phyloP scores from a whole-genome alignment of 2,797 vertebrate species.

The Loris lydekkerianus region DNA sequence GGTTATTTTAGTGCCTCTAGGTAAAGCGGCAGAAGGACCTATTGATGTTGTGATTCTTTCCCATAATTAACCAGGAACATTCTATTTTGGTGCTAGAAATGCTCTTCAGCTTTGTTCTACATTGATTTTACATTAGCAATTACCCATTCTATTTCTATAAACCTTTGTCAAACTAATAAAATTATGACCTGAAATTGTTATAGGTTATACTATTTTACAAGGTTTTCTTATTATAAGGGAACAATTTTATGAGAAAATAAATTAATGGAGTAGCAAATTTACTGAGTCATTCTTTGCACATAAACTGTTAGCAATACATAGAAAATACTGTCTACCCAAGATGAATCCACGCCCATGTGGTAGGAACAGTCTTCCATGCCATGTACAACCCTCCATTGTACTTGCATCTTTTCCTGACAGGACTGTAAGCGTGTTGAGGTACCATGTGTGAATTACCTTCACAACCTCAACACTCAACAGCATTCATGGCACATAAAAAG shows the following conservation, averaged over 20 bases:
- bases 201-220: neutral
- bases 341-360: neutral
- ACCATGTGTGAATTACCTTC: neutral
- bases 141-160: neutral
- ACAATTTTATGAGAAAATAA: neutral
- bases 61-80: neutral
- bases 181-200: constrained; percentile 17
- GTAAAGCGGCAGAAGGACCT: neutral
- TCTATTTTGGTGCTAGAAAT: neutral
- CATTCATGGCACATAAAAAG: neutral
- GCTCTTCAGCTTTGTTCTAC: neutral
- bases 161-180: constrained; percentile 47
- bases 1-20: neutral
- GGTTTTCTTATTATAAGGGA: neutral
- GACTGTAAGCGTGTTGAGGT: neutral
- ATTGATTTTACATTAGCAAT: constrained; percentile 37
- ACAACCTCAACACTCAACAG: neutral
- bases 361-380: neutral
- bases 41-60: neutral
- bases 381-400: too few relatives aligned
- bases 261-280: neutral
- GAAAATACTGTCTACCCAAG: neutral
- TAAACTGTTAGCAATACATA: neutral
- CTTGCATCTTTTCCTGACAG: neutral
- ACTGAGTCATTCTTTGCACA: neutral